These are phyloP conservation scores for Eolophus roseicapilla DNA, from an alignment of 2,113 vertebrate species.

Conservation along the genomic window DNA sequence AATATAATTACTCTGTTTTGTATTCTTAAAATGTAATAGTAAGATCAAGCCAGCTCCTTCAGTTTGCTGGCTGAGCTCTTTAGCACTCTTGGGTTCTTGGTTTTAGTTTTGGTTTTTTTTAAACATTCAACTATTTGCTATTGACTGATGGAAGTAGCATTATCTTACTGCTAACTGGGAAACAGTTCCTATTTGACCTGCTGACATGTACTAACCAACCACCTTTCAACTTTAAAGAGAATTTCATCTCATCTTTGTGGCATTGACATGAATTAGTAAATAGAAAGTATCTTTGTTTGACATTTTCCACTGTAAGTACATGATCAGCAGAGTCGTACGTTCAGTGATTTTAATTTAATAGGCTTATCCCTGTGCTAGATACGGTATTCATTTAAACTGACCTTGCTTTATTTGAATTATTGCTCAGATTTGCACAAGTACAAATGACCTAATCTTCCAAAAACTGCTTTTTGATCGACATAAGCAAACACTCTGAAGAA, in stretches of 20 bases:
- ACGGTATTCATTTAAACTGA: slow-evolving; percentile 70
- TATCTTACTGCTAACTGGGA: background rate
- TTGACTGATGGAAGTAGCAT: background rate
- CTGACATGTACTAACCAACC: background rate
- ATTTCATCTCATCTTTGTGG: background rate
- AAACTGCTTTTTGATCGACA: slow-evolving; percentile 67
- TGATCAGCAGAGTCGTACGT: slow-evolving; percentile 62
- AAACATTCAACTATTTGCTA: background rate
- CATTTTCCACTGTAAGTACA: slow-evolving; percentile 52
- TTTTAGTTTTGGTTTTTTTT: background rate
- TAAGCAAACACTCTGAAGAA: slow-evolving; percentile 70
- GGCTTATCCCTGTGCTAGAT: slow-evolving; percentile 40
- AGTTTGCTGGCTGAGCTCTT: background rate
- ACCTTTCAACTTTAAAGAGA: background rate
- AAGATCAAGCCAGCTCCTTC: background rate
- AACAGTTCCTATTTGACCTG: background rate
- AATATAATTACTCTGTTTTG: background rate
- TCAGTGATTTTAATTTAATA: slow-evolving; percentile 70
- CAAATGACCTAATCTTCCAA: slow-evolving; percentile 73
- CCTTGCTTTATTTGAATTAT: slow-evolving; percentile 76
- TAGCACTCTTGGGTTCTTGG: background rate
- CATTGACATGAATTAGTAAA: slow-evolving; percentile 27
- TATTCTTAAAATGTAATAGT: background rate
- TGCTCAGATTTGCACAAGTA: slow-evolving; percentile 66
- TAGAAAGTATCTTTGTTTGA: slow-evolving; percentile 58